phyloP scores from a whole-genome alignment of 2,888 invertebrate species.

The Ichneumon xanthorius region DNA sequence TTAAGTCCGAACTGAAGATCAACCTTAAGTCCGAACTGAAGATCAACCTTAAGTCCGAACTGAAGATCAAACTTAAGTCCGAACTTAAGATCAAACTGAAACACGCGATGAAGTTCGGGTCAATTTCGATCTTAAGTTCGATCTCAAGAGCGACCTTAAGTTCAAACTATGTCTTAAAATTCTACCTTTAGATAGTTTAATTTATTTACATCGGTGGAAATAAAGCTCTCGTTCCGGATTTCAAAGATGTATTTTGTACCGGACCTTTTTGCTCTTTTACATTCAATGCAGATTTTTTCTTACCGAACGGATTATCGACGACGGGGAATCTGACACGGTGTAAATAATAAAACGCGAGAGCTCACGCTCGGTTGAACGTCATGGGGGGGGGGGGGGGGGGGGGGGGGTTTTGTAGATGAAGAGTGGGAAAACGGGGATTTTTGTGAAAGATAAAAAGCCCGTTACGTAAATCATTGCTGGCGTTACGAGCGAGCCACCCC shows the following conservation, averaged over 20 bases:
- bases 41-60: no score
- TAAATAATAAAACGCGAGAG: conserved; percentile 19
- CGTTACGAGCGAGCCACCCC: conserved; percentile 21
- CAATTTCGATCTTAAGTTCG: no score
- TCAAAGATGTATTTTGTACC: neutral
- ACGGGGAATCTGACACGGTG: conserved; percentile 24
- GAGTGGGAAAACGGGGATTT: conserved; percentile 53
- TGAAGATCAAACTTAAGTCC: no score
- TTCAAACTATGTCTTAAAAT: no score
- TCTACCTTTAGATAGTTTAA: no score
- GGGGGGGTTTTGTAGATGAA: neutral
- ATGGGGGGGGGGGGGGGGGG: neutral
- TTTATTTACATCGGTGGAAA: neutral
- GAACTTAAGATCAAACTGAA: no score
- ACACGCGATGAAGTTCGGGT: no score
- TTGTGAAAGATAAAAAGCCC: conserved; percentile 54
- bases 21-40: no score
- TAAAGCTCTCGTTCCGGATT: neutral
- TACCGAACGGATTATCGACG: conserved; percentile 14
- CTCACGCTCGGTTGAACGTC: conserved; percentile 5
- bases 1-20: no score
- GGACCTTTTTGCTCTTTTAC: neutral
- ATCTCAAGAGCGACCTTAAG: no score
- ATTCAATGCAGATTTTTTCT: conserved; percentile 6
- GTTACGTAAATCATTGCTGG: conserved; percentile 57